Conservation (phyloP, 2,113 vertebrate species). For the Hippocampus comes region DNA sequence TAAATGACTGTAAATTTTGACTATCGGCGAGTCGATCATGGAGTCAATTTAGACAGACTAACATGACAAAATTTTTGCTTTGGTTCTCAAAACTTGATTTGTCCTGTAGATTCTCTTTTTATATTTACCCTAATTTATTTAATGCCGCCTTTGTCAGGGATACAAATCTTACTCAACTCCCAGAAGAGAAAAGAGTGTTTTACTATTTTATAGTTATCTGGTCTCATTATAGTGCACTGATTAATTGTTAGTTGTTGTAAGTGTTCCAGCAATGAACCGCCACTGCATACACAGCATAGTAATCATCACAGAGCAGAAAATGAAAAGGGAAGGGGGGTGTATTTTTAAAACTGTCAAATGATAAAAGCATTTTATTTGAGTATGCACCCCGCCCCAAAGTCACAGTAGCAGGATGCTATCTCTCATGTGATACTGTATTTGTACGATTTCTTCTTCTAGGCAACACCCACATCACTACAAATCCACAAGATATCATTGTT, state of each 20-base stretch:
- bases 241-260: slow-evolving; percentile 15
- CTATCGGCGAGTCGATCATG: neutral
- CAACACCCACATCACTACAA: neutral
- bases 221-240: slow-evolving; percentile 32
- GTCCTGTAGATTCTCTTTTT: neutral
- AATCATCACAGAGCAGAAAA: slow-evolving; percentile 23
- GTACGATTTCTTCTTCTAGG: neutral
- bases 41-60: slow-evolving; percentile 49
- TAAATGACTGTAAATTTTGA: slow-evolving; percentile 13
- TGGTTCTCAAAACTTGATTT: slow-evolving; percentile 27
- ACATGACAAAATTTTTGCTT: slow-evolving; percentile 19
- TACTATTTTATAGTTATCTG: slow-evolving; percentile 21
- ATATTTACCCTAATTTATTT: slow-evolving; percentile 7
- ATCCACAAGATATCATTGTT: neutral
- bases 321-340: slow-evolving; percentile 10
- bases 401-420: neutral
- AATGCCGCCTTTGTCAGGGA: slow-evolving; percentile 16
- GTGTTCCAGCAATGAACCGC: slow-evolving; percentile 25
- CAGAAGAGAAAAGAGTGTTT: slow-evolving; percentile 13
- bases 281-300: slow-evolving; percentile 22
- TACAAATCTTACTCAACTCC: slow-evolving; percentile 19
- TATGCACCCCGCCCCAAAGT: slow-evolving; percentile 7
- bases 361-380: slow-evolving; percentile 23
- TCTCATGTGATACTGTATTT: neutral
- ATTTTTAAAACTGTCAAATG: slow-evolving; percentile 40